A percentile compares a stretch with the other conserved stretches of the same genome.
Conservation (phyloP, 2,797 vertebrate genomes). For the Lophotriccus pileatus region DNA sequence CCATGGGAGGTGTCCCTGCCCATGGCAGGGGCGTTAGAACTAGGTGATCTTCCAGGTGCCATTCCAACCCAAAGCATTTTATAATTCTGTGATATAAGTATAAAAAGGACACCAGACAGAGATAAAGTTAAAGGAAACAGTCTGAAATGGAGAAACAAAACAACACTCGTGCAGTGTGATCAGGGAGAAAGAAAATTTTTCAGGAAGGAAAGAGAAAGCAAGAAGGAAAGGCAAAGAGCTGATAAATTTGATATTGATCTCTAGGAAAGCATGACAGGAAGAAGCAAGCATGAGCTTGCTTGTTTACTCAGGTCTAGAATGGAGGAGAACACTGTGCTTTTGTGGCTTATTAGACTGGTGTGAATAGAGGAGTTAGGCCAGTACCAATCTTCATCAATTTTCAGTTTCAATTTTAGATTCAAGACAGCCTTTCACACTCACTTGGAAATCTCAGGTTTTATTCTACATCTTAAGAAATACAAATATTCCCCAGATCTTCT, state of each 20-base stretch:
- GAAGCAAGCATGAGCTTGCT: background rate
- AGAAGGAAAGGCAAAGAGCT: background rate
- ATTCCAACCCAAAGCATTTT: background rate
- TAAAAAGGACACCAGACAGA: background rate
- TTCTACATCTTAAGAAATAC: background rate
- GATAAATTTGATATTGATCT: background rate
- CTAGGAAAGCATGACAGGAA: background rate
- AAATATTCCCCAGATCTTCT: background rate
- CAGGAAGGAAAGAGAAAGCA: background rate
- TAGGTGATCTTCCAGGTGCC: background rate
- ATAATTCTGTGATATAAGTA: background rate
- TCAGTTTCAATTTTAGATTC: background rate
- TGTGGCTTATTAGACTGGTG: background rate
- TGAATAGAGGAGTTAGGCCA: background rate
- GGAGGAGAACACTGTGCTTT: background rate
- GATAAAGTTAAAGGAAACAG: background rate
- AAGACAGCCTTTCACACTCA: background rate
- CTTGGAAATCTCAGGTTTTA: background rate
- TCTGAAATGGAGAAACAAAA: background rate
- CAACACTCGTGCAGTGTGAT: fast-evolving
- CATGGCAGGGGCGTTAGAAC: background rate
- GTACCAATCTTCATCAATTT: background rate
- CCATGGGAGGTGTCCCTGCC: background rate
- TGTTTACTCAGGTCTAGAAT: background rate
- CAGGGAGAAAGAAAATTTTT: background rate